A percentile compares a stretch with the other conserved stretches of the same genome.
Evolutionary conservation across 2,888 invertebrate species (phyloP).

Genomic region (Agrochola lychnidis): DNA sequence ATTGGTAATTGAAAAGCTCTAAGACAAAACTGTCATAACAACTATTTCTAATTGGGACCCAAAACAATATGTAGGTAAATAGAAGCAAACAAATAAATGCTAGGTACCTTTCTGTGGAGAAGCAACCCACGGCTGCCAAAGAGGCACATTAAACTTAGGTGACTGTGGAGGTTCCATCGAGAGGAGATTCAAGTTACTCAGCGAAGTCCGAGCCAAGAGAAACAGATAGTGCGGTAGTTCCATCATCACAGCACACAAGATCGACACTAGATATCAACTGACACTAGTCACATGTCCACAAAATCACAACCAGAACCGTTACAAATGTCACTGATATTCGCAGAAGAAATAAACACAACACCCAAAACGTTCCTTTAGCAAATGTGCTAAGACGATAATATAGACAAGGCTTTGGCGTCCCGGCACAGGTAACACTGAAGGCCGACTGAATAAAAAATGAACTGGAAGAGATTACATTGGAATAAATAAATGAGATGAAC

Average conservation of each 20-base stretch:
- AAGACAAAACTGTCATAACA: neutral
- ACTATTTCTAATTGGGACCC: neutral
- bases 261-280: constrained; percentile 59
- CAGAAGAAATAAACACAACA: constrained; percentile 46
- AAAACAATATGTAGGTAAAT: constrained; percentile 6
- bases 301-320: constrained; percentile 55
- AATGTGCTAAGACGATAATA: constrained; percentile 73
- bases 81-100: constrained; percentile 18
- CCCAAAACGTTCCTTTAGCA: constrained; percentile 66
- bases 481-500: constrained; percentile 91
- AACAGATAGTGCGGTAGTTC: constrained; percentile 87
- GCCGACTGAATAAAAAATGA: constrained; percentile 91
- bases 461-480: constrained; percentile 91
- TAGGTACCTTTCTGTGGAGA: constrained; percentile 84
- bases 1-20: neutral
- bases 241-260: constrained; percentile 84
- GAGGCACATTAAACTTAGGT: constrained; percentile 87
- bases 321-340: constrained; percentile 55
- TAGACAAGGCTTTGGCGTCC: constrained; percentile 85
- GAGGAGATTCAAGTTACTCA: constrained; percentile 78
- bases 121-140: constrained; percentile 89
- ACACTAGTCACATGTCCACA: constrained; percentile 69
- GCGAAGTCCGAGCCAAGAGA: constrained; percentile 84
- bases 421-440: constrained; percentile 90
- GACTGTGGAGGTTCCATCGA: constrained; percentile 89